Evolutionary conservation across 2,113 vertebrate species (phyloP).

Genomic region (Miniopterus natalensis): DNA sequence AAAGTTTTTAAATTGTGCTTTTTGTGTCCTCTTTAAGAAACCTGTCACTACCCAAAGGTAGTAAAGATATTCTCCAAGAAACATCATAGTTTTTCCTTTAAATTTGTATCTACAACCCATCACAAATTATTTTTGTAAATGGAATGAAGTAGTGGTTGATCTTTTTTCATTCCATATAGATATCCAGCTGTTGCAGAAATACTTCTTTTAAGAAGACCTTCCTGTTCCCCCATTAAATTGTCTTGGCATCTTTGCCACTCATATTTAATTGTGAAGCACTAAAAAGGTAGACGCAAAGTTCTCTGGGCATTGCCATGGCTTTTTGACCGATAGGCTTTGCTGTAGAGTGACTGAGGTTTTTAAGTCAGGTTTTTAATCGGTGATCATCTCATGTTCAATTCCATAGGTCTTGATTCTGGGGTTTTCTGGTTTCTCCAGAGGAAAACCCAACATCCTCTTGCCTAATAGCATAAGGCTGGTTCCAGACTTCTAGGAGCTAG

Average conservation of each 20-base stretch:
- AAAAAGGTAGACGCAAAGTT: neutral
- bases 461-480: neutral
- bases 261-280: neutral
- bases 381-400: neutral
- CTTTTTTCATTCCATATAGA: neutral
- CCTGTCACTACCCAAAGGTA: neutral
- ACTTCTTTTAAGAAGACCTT: neutral
- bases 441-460: neutral
- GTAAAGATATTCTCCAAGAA: neutral
- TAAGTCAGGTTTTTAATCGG: neutral
- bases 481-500: neutral
- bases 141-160: neutral
- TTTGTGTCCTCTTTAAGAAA: slow-evolving; percentile 31
- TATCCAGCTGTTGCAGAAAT: neutral
- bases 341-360: neutral
- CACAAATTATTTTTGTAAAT: neutral
- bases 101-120: neutral
- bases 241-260: neutral
- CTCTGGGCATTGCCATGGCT: neutral
- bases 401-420: neutral
- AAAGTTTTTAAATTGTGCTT: neutral
- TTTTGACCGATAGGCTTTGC: neutral
- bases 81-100: neutral
- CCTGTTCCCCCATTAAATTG: neutral
- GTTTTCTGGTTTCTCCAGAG: neutral